Evolutionary conservation across 2,113 vertebrate species (phyloP).

Genomic region (Zosterops japonicus): DNA sequence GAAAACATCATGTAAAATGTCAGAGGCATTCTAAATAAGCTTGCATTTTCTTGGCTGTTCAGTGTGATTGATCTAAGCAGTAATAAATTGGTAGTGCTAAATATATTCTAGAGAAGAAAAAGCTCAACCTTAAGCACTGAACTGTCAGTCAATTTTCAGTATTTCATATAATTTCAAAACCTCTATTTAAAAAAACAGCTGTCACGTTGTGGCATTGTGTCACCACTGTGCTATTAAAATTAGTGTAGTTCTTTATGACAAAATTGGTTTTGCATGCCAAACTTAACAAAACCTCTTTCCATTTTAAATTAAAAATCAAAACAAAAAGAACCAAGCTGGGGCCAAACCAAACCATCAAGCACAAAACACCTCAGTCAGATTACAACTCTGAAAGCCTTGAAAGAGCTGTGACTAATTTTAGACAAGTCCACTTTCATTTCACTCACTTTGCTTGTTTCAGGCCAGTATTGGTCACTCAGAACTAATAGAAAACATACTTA

Average conservation of each 20-base stretch:
- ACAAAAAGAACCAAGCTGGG: background rate
- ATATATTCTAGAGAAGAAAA: background rate
- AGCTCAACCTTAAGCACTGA: rapidly evolving
- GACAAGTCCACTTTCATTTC: background rate
- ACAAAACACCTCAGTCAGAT: background rate
- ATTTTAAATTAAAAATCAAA: background rate
- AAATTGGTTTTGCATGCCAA: background rate
- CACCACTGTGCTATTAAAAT: background rate
- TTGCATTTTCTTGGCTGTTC: background rate
- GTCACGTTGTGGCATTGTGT: background rate
- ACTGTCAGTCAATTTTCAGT: background rate
- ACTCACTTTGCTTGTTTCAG: background rate
- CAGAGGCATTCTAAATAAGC: background rate
- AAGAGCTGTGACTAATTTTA: background rate
- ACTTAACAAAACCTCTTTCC: background rate
- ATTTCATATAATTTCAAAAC: background rate
- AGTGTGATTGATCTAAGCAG: background rate
- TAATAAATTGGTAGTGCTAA: background rate
- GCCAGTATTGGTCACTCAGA: background rate
- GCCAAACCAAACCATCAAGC: background rate
- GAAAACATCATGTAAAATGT: background rate
- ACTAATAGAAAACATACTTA: background rate
- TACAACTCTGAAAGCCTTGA: background rate
- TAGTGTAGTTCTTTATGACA: background rate
- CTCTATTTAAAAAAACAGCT: background rate